phyloP scores from a whole-genome alignment of 2,888 invertebrate genomes.

The Tromatobia lineatoria region DNA sequence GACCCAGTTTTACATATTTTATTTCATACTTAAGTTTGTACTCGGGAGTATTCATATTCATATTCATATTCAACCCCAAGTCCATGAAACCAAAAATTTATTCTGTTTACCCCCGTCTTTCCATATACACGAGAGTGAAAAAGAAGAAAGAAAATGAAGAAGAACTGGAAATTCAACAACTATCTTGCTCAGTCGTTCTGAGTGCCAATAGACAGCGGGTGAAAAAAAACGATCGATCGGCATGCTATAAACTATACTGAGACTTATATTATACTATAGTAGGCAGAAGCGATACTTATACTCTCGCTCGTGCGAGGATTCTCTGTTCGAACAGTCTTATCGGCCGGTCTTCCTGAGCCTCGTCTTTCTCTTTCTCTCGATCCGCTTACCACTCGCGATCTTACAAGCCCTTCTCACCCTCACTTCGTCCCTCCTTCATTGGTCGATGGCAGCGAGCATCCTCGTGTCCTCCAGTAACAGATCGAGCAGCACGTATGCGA shows the following conservation, averaged over 20 bases:
- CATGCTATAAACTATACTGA: conserved; percentile 49
- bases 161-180: too few species aligned
- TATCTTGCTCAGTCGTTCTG: conserved; percentile 25
- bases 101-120: not conserved
- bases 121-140: not conserved
- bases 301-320: conserved; percentile 57
- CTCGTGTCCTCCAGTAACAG: conserved; percentile 59
- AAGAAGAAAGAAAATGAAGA: conserved; percentile 29
- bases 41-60: too few species aligned
- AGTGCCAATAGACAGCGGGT: conserved; percentile 62
- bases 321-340: conserved; percentile 59
- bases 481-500: conserved; percentile 67
- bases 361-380: conserved; percentile 72
- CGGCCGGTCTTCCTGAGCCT: conserved; percentile 66
- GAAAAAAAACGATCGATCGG: conserved; percentile 64
- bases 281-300: conserved; percentile 50
- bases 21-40: too few species aligned
- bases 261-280: conserved; percentile 55
- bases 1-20: too few species aligned
- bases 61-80: too few species aligned
- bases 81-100: not conserved
- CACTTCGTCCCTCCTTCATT: conserved; percentile 63
- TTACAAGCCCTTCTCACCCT: conserved; percentile 61
- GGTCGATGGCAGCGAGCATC: conserved; percentile 56
- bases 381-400: conserved; percentile 53